Base-by-base conservation (phyloP, 2,113 vertebrate species). In the Paratilapia polleni region DNA sequence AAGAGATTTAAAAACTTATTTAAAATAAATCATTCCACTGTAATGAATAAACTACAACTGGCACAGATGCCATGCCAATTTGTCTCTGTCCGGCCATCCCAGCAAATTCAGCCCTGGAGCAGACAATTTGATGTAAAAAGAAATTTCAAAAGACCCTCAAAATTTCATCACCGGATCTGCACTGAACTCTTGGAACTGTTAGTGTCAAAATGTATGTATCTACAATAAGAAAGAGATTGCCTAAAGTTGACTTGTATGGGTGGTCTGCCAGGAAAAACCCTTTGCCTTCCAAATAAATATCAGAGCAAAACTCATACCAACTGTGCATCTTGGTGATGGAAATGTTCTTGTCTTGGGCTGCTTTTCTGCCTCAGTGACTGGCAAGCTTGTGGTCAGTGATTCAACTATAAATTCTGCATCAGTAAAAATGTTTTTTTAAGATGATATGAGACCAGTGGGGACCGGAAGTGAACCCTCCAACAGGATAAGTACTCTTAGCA, bases 1-100 rank as follows among this genome's bases (percentile, higher is more conserved):
- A 73, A 28, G 49, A 8, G 26, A 73, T 54, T 73, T 54, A 73
- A 73, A 73, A n/a, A 73, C 7, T 0, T 54, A 54, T 34, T 54
- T 73, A 47, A 73, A 73, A 73, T 73, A 73, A 73, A 73, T 73
- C 68, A 73, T 73, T 54, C 68, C 47, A 73, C 68, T 54, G 26
- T 73, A 54, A 73, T 73, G 26, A 73, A 73, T 73, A 73, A 31
- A 73, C 68, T 73, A 54, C 68, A 34, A 34, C 17, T 28, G 26
- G 47, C 47, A 5, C 31, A 52, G 68, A 73, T 5, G 17, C 68
- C 68, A n/a, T 73, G 68, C 47, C 68, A 73, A 34, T 73, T 73
- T 54, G 68, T 54, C 68, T 17, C 68, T 54, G 26, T 54, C 68
- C 54, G 47, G 11, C 26, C 47, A 73, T 73, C 31, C 68, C 68